A percentile compares a stretch with the other conserved stretches of the same genome.
phyloP scores from a whole-genome alignment of 2,888 invertebrate genomes.

The Xylota sylvarum region DNA sequence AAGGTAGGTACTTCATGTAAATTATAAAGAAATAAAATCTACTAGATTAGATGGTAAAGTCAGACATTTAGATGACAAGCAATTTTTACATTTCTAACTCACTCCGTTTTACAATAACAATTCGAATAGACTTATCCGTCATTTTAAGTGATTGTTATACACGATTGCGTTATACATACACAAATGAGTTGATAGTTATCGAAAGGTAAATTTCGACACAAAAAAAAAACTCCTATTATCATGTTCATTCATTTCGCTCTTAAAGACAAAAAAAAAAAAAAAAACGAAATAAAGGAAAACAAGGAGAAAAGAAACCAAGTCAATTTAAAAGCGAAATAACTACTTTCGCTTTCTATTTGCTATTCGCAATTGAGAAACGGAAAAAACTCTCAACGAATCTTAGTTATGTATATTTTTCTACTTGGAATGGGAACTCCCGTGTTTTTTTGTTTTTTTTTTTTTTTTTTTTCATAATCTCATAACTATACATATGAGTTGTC shows the following conservation, averaged over 20 bases:
- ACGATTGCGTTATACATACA: background rate
- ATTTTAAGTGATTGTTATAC: background rate
- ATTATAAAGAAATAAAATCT: background rate
- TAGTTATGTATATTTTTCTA: constrained; percentile 5
- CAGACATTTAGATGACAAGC: background rate
- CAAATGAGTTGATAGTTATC: background rate
- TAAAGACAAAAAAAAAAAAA: constrained; percentile 22
- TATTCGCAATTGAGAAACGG: constrained; percentile 27
- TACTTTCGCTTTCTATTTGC: constrained; percentile 58
- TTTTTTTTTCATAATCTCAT: constrained; percentile 11
- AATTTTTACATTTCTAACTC: background rate
- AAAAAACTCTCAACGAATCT: constrained; percentile 13
- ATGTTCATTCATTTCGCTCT: constrained; percentile 35
- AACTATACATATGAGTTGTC: background rate
- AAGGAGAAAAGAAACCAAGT: constrained; percentile 16
- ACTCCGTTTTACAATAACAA: background rate
- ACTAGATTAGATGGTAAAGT: background rate
- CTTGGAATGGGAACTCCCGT: constrained; percentile 10
- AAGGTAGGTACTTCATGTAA: background rate
- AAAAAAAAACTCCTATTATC: constrained; percentile 29
- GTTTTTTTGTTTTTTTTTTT: background rate
- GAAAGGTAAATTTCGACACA: constrained; percentile 12
- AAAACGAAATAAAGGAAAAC: background rate
- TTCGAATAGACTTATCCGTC: background rate
- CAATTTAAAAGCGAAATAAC: constrained; percentile 10